Percentiles rank a stretch among this genome's conserved stretches.
Evolutionary conservation across 1,140 invertebrate species (phyloP).

Genomic region (Drosophila yakuba): DNA sequence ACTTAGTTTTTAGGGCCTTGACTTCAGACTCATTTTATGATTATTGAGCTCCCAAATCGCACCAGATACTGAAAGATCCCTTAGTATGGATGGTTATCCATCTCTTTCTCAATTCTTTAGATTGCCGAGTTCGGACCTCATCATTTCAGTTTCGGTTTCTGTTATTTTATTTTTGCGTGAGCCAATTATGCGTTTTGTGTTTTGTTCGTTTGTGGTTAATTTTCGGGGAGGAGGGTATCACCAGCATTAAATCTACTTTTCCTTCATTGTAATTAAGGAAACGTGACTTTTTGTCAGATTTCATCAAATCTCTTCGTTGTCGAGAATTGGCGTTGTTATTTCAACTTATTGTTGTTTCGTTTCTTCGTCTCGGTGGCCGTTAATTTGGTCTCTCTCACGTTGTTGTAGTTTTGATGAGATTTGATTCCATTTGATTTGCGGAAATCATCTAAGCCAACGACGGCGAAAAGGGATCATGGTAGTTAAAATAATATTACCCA

Average conservation of each 20-base stretch:
- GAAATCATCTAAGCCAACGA: slow-evolving; percentile 55
- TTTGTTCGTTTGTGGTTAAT: slow-evolving; percentile 69
- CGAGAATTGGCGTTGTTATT: slow-evolving; percentile 74
- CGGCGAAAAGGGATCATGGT: not conserved
- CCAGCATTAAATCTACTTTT: slow-evolving; percentile 61
- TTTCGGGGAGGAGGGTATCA: not conserved
- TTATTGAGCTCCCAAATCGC: slow-evolving; percentile 62
- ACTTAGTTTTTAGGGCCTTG: slow-evolving; percentile 60
- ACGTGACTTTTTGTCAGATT: slow-evolving; percentile 81
- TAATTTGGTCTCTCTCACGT: slow-evolving; percentile 68
- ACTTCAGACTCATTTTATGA: slow-evolving; percentile 65
- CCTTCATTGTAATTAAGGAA: slow-evolving; percentile 80
- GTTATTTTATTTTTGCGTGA: slow-evolving; percentile 74
- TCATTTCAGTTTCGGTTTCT: slow-evolving; percentile 39
- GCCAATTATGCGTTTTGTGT: slow-evolving; percentile 82
- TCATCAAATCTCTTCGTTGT: slow-evolving; percentile 61
- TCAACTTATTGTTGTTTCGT: slow-evolving; percentile 50
- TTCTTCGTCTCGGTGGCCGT: slow-evolving; percentile 27
- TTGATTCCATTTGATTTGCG: slow-evolving; percentile 69
- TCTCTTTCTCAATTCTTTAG: slow-evolving; percentile 75
- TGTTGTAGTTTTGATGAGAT: slow-evolving; percentile 62
- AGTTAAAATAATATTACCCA: slow-evolving; percentile 19
- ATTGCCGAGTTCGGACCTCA: slow-evolving; percentile 45
- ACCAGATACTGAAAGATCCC: slow-evolving; percentile 25
- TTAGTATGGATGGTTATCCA: slow-evolving; percentile 43